Evolutionary conservation across 2,888 invertebrate genomes (phyloP), one percentile per base, ranked within the genome.

Genomic region (Eledone cirrhosa): DNA sequence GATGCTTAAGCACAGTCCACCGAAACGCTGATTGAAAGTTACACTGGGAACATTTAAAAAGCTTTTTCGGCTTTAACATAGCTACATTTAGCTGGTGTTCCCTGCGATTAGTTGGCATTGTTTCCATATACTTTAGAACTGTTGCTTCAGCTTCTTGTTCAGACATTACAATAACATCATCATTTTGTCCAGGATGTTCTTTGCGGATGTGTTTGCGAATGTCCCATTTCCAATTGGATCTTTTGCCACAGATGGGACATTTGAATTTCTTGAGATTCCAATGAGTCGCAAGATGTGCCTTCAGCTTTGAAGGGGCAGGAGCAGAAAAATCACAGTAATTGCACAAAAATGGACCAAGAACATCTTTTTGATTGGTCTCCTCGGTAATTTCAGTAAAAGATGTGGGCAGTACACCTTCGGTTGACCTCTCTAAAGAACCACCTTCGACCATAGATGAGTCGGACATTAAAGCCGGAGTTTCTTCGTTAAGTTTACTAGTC

Each of bases 1-100:
- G 24, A 90, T 98, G 98, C 91, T 98, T 97, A 69, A 96, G 97
- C 80, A 98, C 97, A 91, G 97, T 97, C 96, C 97, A 97, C 83
- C 97, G 94, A 96, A 97, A 97, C 89, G 97, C 97, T 48, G 97
- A 97, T 85, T 96, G 94, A 90, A 97, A 97, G 80, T 95, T 94
- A 92, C 98, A 98, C n/a, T 95, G 92, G 0, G 97, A 97, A 92
- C 98, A 98, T 91, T 97, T 96, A 90, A 97, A 98, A 0, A 79
- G 83, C 48, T 83, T 80, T 33, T 63, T 75, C 13, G 81, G 11
- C 79, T 78, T 5, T 19, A 72, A 48, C 53, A 72, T 48, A n/a
- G 48, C 48, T 22, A 81, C 74, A 78, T 85, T 86, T 3, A 85
- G 79, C 79, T 87, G 87, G 74, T 87, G 86, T 77, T 86, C 86